These are phyloP conservation scores for Ancistrus triradiatus DNA, from an alignment of 2,113 vertebrate genomes.

Conservation along the genomic window DNA sequence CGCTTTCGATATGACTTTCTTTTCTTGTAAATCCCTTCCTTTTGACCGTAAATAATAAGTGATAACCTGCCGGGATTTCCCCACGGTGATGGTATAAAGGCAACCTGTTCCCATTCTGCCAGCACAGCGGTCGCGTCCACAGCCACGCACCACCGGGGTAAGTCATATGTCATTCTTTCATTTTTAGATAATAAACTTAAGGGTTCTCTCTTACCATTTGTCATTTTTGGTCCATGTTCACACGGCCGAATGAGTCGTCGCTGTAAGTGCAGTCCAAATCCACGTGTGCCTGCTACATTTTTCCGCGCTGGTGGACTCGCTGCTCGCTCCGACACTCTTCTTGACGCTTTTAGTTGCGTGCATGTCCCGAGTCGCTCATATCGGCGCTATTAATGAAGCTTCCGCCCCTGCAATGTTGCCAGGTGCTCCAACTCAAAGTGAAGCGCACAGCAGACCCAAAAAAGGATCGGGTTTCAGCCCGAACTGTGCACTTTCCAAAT, in stretches of 20 bases:
- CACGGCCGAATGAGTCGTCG: slow-evolving; percentile 40
- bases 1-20: slow-evolving; percentile 38
- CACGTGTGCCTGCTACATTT: slow-evolving; percentile 13
- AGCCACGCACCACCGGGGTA: not conserved
- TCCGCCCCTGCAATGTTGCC: slow-evolving; percentile 27
- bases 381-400: slow-evolving; percentile 13
- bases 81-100: slow-evolving; percentile 29
- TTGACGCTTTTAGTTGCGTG: not conserved
- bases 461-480: slow-evolving; percentile 10
- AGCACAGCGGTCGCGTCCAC: not conserved
- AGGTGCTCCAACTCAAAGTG: slow-evolving; percentile 6
- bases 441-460: not conserved
- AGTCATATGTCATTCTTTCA: not conserved
- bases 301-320: not conserved
- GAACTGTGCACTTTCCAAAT: slow-evolving; percentile 8
- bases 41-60: slow-evolving; percentile 35
- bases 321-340: not conserved
- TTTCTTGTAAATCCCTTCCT: slow-evolving; percentile 46
- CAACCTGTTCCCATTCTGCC: not conserved
- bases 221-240: slow-evolving; percentile 53
- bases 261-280: slow-evolving; percentile 5
- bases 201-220: slow-evolving; percentile 47
- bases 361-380: slow-evolving; percentile 1
- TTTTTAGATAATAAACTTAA: no score
- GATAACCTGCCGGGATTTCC: slow-evolving; percentile 38